A percentile compares a stretch with the other conserved stretches of the same genome.
Evolutionary conservation across 2,888 invertebrate species (phyloP).

Genomic region (Holacanthella duospinosa): DNA sequence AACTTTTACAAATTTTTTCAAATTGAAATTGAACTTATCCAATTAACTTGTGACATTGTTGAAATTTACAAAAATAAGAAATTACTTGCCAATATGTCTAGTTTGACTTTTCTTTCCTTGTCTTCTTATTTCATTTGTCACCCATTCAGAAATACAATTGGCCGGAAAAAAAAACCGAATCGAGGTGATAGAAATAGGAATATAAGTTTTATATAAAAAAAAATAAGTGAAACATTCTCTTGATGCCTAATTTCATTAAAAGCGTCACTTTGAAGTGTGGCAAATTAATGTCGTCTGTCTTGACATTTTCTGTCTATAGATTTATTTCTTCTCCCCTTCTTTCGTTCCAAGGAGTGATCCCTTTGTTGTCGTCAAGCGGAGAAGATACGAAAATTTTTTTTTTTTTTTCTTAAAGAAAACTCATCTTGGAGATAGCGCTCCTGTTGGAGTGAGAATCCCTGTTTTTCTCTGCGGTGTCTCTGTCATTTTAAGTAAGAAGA

Average conservation of each 20-base stretch:
- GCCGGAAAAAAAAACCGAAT: background rate
- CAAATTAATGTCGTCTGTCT: constrained; percentile 15
- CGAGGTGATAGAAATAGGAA: no score
- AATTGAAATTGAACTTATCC: background rate
- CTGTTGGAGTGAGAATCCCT: background rate
- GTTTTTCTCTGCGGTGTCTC: background rate
- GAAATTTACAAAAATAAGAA: background rate
- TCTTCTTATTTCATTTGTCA: background rate
- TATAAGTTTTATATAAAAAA: no score
- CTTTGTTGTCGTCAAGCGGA: background rate
- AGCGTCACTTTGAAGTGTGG: constrained; percentile 19
- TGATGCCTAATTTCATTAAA: constrained; percentile 18
- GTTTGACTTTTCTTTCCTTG: background rate
- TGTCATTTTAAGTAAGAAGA: background rate
- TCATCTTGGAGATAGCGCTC: background rate
- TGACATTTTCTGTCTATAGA: constrained; percentile 15
- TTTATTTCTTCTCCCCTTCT: constrained; percentile 14
- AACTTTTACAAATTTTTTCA: no score
- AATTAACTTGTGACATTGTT: background rate
- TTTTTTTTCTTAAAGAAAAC: background rate
- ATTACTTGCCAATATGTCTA: background rate
- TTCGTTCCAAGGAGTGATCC: background rate
- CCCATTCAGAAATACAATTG: background rate
- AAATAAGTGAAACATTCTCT: background rate
- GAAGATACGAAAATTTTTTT: background rate